Conservation (phyloP, 2,797 vertebrate genomes). For the Hydrocynus forskahlii region DNA sequence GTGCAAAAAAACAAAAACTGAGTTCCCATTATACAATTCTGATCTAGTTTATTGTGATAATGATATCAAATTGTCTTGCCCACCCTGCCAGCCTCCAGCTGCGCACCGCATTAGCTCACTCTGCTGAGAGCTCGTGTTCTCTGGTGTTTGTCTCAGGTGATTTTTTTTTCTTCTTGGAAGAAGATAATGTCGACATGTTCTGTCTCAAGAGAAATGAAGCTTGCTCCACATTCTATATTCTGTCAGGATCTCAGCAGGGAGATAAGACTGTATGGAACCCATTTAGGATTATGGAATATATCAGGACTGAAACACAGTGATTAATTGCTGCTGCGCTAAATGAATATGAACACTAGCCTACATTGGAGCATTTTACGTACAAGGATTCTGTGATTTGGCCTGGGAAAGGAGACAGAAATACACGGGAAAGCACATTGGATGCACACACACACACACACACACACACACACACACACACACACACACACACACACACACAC, state of each 20-base stretch:
- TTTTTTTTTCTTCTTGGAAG: constrained; percentile 6
- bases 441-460: no score
- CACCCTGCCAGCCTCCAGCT: neutral
- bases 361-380: constrained; percentile 25
- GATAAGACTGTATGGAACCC: constrained; percentile 8
- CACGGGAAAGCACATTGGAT: constrained; percentile 58
- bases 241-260: constrained; percentile 36
- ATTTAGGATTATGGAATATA: constrained; percentile 26
- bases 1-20: no score
- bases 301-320: constrained; percentile 5
- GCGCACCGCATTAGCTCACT: neutral
- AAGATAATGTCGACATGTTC: constrained; percentile 34
- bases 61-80: no score
- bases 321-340: constrained; percentile 30
- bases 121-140: constrained; percentile 11
- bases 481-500: no score
- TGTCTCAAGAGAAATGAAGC: constrained; percentile 34
- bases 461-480: no score
- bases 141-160: constrained; percentile 4
- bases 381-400: neutral
- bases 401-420: neutral
- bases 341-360: constrained; percentile 2
- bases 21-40: neutral
- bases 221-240: constrained; percentile 38
- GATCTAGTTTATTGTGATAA: neutral